These are phyloP conservation scores for Lepidocolaptes lacrymiger DNA, from an alignment of 2,797 vertebrate genomes.

Conservation along the genomic window DNA sequence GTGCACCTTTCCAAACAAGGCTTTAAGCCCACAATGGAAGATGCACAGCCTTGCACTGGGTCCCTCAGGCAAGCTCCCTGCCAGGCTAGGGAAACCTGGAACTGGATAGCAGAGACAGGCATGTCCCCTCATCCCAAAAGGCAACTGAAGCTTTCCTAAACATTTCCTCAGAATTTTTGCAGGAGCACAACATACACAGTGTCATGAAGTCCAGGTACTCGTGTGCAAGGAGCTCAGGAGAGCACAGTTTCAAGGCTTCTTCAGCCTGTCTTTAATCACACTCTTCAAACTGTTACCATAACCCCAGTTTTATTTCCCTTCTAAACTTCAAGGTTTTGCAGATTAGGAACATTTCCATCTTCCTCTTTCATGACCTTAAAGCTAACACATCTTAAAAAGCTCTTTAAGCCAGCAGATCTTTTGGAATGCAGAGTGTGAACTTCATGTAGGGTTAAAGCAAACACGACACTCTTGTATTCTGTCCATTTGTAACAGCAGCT, in stretches of 20 bases:
- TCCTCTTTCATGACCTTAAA: not conserved
- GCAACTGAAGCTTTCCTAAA: not conserved
- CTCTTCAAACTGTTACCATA: not conserved
- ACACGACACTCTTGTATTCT: not conserved
- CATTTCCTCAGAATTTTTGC: not conserved
- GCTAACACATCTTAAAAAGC: not conserved
- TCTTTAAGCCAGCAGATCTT: not conserved
- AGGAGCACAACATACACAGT: not conserved
- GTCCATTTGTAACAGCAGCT: not conserved
- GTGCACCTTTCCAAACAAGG: not conserved
- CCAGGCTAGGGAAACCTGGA: not conserved
- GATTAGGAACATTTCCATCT: not conserved
- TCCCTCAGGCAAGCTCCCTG: not conserved
- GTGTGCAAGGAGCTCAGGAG: not conserved
- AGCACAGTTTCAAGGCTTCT: not conserved
- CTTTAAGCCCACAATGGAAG: rapidly evolving
- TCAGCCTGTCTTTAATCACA: not conserved
- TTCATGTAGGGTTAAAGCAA: not conserved
- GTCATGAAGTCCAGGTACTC: not conserved
- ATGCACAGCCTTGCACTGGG: not conserved
- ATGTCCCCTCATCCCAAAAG: not conserved
- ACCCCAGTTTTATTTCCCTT: not conserved
- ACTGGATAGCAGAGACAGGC: rapidly evolving
- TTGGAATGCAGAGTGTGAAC: not conserved
- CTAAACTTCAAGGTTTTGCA: not conserved